Conservation (phyloP, 2,113 vertebrate species). For the Odocoileus hemionus region DNA sequence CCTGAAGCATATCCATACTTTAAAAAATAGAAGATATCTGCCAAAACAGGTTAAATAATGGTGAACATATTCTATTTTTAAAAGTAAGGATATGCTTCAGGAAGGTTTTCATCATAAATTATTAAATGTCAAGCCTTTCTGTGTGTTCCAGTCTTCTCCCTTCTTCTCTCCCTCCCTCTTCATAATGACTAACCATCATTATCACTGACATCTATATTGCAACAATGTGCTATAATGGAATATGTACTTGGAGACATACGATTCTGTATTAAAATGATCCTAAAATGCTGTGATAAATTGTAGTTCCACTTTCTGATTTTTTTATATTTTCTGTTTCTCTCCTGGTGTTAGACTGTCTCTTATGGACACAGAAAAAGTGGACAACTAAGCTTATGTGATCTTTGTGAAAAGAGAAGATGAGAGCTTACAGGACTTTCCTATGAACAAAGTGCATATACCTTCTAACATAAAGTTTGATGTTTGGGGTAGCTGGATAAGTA, state of each 20-base stretch:
- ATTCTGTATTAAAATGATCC: background rate
- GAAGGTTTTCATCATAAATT: conserved; percentile 17
- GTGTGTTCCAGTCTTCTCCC: background rate
- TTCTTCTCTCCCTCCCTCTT: too few species aligned
- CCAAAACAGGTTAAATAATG: background rate
- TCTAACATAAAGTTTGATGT: conserved; percentile 1
- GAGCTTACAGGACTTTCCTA: background rate
- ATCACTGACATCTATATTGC: background rate
- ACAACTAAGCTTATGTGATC: background rate
- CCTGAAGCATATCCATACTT: background rate
- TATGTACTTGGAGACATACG: background rate
- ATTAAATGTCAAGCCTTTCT: background rate
- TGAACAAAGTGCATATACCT: background rate
- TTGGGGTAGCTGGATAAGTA: background rate
- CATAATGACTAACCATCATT: background rate
- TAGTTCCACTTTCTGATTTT: background rate
- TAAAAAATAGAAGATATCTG: background rate
- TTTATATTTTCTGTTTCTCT: background rate
- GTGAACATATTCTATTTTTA: background rate
- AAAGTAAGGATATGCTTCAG: background rate
- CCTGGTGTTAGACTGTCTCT: background rate
- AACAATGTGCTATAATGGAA: background rate
- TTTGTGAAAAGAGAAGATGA: background rate
- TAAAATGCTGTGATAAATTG: background rate
- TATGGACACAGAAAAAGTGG: background rate